phyloP scores from a whole-genome alignment of 2,113 vertebrate genomes.

The Alethe castanea region DNA sequence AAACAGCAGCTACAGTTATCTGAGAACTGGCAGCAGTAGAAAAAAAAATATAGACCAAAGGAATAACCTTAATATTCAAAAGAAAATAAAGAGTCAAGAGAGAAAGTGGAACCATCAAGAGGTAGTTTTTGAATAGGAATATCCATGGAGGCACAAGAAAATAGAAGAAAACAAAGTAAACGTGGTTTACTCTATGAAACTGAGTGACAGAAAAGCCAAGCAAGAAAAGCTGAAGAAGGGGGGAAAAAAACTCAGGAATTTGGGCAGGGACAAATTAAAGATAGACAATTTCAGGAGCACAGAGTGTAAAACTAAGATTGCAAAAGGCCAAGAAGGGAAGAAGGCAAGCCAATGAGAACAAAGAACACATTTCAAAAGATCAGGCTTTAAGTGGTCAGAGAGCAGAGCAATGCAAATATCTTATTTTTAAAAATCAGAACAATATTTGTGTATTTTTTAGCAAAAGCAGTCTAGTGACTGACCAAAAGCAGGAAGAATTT shows the following conservation, averaged over 20 bases:
- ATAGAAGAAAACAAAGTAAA: not conserved
- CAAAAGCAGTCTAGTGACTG: not conserved
- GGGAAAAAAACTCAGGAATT: not conserved
- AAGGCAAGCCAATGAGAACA: slow-evolving; percentile 19
- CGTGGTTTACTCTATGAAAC: not conserved
- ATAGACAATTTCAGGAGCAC: not conserved
- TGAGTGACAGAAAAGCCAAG: not conserved
- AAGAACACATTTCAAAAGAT: not conserved
- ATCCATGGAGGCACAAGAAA: not conserved
- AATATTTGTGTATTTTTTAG: not conserved
- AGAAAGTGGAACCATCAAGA: not conserved
- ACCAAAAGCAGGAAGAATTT: not conserved
- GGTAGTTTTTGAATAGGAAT: not conserved
- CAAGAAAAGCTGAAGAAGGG: not conserved
- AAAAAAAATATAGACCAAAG: not conserved
- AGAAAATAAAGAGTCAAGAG: not conserved
- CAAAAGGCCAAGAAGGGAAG: slow-evolving; percentile 14
- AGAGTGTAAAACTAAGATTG: slow-evolving; percentile 9
- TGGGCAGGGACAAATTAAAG: not conserved
- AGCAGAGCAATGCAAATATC: not conserved
- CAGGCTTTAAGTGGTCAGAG: not conserved
- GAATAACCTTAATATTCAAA: not conserved
- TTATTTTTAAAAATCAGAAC: not conserved
- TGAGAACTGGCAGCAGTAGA: not conserved
- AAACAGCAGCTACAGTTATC: not conserved